Base-by-base conservation (phyloP, 2,113 vertebrate species). In the Rana temporaria region DNA sequence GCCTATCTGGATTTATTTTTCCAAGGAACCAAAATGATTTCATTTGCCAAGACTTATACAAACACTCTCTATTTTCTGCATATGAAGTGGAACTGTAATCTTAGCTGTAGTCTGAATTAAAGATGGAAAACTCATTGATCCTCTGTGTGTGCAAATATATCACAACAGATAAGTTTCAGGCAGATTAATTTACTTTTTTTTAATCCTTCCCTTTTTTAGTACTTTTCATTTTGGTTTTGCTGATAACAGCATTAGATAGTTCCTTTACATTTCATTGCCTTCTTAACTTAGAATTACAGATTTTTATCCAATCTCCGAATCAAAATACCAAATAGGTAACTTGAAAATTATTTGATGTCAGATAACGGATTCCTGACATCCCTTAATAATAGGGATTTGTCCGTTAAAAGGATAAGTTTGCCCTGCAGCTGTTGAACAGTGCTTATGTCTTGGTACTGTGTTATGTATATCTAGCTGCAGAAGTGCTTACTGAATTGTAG, bases 141-240 rank as follows among this genome's bases (percentile, higher is more conserved):
- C 71, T 60, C 26, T 16, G 30, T 56, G 24, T n/a, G 34, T 32
- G 56, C 18, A 74, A 56, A 32, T 74, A 34, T 74, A 59, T 74
- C 26, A 60, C 57, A 22, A 32, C 30, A 34, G 19, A 74, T 74
- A 56, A 19, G 20, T 20, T 56, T 22, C n/a, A 38, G 30, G 71
- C 55, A 74, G 71, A 59, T 74, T 74, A 34, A 74, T 60, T 19
- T 19, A 74, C 70, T 73, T 57, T 42, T 69, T 52, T 69, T 69
- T 48, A 69, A 19, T 69, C 67, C 30, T 1, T 20, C 24, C 34
- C 56, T 15, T 19, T 71, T 38, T 59, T 34, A 18, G 71, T 8
- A 57, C 55, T 34, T 30, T 74, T 74, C 71, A 74, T 74, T 74
- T 38, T 3, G 26, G 57, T 38, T 38, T 59, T 59, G 57, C 71